phyloP scores from a whole-genome alignment of 2,113 vertebrate species.

The Sorex fumeus region DNA sequence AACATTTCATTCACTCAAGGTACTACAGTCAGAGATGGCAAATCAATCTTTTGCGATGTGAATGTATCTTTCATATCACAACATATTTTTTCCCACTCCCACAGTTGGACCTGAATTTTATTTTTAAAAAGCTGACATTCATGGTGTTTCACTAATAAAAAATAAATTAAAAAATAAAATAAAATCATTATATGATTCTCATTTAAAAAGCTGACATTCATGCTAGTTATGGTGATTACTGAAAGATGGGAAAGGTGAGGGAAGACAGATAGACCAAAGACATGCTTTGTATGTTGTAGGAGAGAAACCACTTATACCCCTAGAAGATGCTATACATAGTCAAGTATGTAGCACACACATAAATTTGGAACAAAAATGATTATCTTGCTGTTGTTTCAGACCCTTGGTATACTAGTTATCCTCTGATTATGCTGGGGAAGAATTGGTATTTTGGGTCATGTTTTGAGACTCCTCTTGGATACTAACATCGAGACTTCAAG shows the following conservation, averaged over 20 bases:
- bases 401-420: background rate
- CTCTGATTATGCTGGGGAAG: background rate
- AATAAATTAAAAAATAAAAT: no score
- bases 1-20: background rate
- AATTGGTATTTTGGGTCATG: background rate
- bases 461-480: background rate
- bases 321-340: background rate
- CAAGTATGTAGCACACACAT: background rate
- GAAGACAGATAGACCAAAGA: background rate
- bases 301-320: background rate
- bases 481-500: background rate
- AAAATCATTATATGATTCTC: no score
- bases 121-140: constrained; percentile 18
- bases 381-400: background rate
- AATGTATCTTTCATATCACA: constrained; percentile 18
- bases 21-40: background rate
- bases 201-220: background rate
- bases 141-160: no score
- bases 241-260: background rate
- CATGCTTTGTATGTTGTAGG: background rate
- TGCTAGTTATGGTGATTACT: background rate
- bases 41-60: background rate
- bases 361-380: background rate
- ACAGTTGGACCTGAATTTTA: constrained; percentile 12
- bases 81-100: background rate